Evolutionary conservation across 2,113 vertebrate genomes (phyloP).

Genomic region (Vanacampus margaritifer): DNA sequence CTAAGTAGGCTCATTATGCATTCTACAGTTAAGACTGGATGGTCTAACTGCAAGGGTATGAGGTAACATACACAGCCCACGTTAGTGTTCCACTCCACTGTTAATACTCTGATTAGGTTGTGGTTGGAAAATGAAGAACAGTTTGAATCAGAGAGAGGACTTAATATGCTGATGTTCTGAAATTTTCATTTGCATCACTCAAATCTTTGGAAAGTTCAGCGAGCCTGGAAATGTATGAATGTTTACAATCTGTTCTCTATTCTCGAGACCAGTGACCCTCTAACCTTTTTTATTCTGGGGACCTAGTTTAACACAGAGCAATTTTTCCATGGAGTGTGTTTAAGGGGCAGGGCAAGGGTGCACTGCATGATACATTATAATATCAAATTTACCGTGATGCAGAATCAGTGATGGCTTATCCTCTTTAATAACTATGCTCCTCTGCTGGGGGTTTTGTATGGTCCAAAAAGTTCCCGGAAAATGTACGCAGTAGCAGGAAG

Average conservation of each 20-base stretch:
- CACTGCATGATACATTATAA: neutral
- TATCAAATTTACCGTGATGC: neutral
- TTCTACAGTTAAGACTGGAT: conserved; percentile 30
- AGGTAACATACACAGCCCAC: conserved; percentile 47
- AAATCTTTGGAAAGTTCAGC: conserved; percentile 1
- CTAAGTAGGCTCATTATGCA: conserved; percentile 35
- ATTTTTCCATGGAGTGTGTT: neutral
- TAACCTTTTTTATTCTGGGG: neutral
- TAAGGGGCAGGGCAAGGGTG: too few relatives aligned
- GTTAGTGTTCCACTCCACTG: conserved; percentile 42
- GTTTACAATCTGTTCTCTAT: neutral
- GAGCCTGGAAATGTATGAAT: neutral
- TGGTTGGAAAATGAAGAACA: conserved; percentile 50
- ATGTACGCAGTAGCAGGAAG: too few relatives aligned
- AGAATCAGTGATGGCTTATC: neutral
- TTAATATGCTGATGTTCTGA: conserved; percentile 12
- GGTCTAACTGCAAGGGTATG: conserved; percentile 43
- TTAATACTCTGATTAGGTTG: conserved; percentile 55
- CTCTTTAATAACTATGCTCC: too few relatives aligned
- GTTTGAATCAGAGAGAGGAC: conserved; percentile 26
- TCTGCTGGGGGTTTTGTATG: too few relatives aligned
- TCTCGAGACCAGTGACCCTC: neutral
- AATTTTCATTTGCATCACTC: conserved; percentile 7
- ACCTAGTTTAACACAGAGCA: neutral
- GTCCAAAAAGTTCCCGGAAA: neutral